Evolutionary conservation across 2,797 vertebrate species (phyloP), one percentile per base, ranked within the genome.

Genomic region (Epinephelus malabaricus): DNA sequence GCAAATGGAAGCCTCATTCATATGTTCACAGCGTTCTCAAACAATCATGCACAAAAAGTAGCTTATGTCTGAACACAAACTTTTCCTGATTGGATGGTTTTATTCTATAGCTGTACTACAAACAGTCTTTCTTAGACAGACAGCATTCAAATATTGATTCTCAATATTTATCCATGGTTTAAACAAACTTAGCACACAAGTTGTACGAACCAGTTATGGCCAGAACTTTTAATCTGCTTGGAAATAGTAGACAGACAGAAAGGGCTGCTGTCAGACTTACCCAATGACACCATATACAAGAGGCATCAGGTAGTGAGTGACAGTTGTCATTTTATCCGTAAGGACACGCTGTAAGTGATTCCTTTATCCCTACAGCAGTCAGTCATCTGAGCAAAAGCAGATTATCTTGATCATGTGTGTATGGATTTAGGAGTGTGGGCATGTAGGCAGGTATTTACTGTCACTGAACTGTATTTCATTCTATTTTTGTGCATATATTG

Each of bases 261-360:
- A 59, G 58, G 23, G 3, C 43, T 13, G 54, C 56, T 70, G 60
- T 34, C 6, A 4, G 40, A 61, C 30, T 54, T 51, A 18, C 17
- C 46, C 4, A 0, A 67, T 45, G 5, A 27, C 60, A 59, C n/a
- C 14, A 11, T n/a, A 25, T 34, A 43, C 7, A 51, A 17, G 18
- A 72, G 38, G 38, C 54, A 11, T 47, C 34, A 43, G 51, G 56
- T 47, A 38, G 34, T 67, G 47, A 79, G 72, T 68, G 67, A 64
- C 62, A 63, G 61, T 18, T 67, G 71, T 61, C 66, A 71, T 50
- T 50, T 53, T 15, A 60, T 50, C 75, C 46, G 19, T 11, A 62
- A 59, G 15, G 27, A 66, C 25, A 51, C 2, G 8, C 30, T 67
- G 58, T 81, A 27, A 62, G 62, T 56, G 18, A 63, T 34, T 43